These are phyloP conservation scores for Channallabes apus DNA, from an alignment of 2,797 vertebrate species.

Conservation along the genomic window DNA sequence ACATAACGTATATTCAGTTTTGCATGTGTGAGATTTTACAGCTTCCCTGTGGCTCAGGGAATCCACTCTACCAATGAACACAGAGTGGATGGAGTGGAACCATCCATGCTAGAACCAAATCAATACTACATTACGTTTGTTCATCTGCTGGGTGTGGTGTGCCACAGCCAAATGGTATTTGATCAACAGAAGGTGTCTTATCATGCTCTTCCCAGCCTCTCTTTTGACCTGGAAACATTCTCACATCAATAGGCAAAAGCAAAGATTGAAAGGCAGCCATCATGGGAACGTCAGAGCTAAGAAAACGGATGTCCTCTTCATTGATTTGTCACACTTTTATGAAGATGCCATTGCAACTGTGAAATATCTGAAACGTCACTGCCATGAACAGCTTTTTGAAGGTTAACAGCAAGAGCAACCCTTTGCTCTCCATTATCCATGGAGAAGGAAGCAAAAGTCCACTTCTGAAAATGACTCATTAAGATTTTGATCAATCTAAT, in stretches of 20 bases:
- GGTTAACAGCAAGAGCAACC: constrained; percentile 55
- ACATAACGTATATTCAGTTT: background rate
- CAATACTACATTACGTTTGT: constrained; percentile 49
- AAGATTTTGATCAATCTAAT: constrained; percentile 95
- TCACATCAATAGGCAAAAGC: constrained; percentile 32
- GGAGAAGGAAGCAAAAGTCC: constrained; percentile 76
- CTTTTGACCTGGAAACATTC: constrained; percentile 46
- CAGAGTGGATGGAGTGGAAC: constrained; percentile 25
- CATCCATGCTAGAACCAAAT: constrained; percentile 31
- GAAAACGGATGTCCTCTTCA: constrained; percentile 27
- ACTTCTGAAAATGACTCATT: constrained; percentile 94
- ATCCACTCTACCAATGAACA: constrained; percentile 20
- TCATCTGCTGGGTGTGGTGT: constrained; percentile 34
- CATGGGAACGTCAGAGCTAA: constrained; percentile 31
- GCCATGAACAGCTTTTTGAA: constrained; percentile 53
- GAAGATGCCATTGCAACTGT: background rate
- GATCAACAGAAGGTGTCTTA: constrained; percentile 47
- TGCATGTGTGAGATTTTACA: background rate
- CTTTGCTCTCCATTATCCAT: constrained; percentile 74
- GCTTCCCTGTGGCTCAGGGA: background rate
- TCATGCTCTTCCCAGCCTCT: constrained; percentile 40
- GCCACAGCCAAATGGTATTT: constrained; percentile 40
- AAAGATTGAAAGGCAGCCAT: constrained; percentile 21
- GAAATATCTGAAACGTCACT: constrained; percentile 40
- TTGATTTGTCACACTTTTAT: constrained; percentile 38